Conservation (phyloP, 2,888 invertebrate genomes). For the Drosophila mettleri region DNA sequence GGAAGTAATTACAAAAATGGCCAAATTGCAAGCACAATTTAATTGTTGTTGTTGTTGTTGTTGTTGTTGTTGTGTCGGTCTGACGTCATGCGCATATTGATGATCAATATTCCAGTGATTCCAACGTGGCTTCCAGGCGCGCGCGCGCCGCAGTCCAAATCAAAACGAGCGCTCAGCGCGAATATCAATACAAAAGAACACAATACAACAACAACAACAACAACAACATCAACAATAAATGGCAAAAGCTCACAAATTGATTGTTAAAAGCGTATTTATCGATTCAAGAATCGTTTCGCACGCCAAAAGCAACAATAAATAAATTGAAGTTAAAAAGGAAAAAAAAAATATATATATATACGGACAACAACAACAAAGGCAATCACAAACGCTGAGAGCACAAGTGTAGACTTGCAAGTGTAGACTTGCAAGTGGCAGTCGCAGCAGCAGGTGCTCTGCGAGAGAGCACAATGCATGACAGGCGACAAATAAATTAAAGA, state of each 20-base stretch:
- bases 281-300: slow-evolving; percentile 71
- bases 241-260: slow-evolving; percentile 50
- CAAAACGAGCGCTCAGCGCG: slow-evolving; percentile 34
- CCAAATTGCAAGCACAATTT: slow-evolving; percentile 68
- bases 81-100: slow-evolving; percentile 64
- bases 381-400: slow-evolving; percentile 4
- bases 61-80: slow-evolving; percentile 55
- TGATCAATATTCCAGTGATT: slow-evolving; percentile 26
- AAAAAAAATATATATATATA: too few species aligned
- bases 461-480: background rate
- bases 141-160: slow-evolving; percentile 36
- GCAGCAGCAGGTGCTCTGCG: slow-evolving; percentile 5
- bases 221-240: slow-evolving; percentile 27
- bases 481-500: slow-evolving; percentile 3
- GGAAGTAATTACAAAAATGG: slow-evolving; percentile 75
- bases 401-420: slow-evolving; percentile 14
- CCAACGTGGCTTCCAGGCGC: slow-evolving; percentile 11
- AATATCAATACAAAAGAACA: slow-evolving; percentile 30
- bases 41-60: slow-evolving; percentile 33
- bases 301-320: slow-evolving; percentile 28
- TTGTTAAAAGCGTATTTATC: slow-evolving; percentile 64
- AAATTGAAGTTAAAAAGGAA: slow-evolving; percentile 18
- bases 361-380: slow-evolving; percentile 7
- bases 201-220: slow-evolving; percentile 32
- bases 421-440: slow-evolving; percentile 7